Conservation (phyloP, 2,113 vertebrate species). For the Microtus montanus region DNA sequence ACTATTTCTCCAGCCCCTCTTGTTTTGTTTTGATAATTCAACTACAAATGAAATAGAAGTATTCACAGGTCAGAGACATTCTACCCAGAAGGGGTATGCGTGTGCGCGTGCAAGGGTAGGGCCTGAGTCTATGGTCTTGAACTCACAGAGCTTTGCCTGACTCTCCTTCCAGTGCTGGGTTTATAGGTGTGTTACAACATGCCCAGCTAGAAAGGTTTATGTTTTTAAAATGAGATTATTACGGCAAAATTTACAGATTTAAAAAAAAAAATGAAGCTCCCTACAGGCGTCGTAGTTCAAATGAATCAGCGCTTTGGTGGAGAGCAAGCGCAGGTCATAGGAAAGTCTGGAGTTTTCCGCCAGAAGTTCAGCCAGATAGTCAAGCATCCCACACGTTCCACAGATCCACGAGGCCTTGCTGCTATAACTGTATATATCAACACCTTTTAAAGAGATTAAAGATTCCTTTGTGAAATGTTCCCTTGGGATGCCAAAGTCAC, state of each 20-base stretch:
- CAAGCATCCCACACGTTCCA: neutral
- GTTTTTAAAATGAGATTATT: conserved; percentile 36
- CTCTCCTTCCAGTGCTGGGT: neutral
- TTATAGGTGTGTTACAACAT: neutral
- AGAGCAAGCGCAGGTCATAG: neutral
- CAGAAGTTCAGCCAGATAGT: neutral
- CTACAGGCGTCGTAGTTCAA: conserved; percentile 16
- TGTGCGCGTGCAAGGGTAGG: neutral
- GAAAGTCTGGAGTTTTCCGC: conserved; percentile 30
- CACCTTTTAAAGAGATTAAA: conserved; percentile 31
- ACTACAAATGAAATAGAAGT: conserved; percentile 48
- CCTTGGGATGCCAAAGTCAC: neutral
- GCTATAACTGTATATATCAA: neutral
- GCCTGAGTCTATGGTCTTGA: neutral
- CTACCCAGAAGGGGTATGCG: neutral
- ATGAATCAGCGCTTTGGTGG: conserved; percentile 1
- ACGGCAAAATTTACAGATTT: conserved; percentile 39
- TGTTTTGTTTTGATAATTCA: conserved; percentile 58
- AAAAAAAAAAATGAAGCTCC: conserved; percentile 11
- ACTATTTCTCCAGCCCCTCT: neutral
- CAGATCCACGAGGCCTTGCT: conserved; percentile 6
- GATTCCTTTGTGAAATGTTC: neutral
- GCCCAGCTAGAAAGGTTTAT: neutral
- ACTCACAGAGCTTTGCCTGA: neutral
- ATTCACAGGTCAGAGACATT: conserved; percentile 46